These are phyloP conservation scores for Ptychochromis oligacanthus DNA, from an alignment of 2,113 vertebrate genomes.

Conservation along the genomic window DNA sequence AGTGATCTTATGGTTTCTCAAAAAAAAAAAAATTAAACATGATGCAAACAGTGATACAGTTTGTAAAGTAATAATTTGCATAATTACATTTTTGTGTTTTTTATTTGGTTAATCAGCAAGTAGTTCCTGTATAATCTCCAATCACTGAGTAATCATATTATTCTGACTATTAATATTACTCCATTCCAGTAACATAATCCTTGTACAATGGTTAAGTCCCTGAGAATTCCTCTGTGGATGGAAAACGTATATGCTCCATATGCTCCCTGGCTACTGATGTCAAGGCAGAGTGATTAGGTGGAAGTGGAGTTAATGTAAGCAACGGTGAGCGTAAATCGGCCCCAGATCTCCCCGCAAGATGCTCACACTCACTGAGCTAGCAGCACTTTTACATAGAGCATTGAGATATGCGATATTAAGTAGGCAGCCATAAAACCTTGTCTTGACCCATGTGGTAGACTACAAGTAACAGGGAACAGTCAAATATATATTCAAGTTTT, in stretches of 20 bases:
- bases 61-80: conserved; percentile 21
- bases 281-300: conserved; percentile 80
- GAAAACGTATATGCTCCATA: conserved; percentile 64
- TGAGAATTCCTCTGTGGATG: conserved; percentile 54
- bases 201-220: conserved; percentile 32
- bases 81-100: conserved; percentile 33
- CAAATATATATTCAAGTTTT: conserved; percentile 75
- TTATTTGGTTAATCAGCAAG: conserved; percentile 12
- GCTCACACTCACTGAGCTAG: conserved; percentile 44
- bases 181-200: conserved; percentile 34
- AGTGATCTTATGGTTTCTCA: conserved; percentile 46
- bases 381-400: conserved; percentile 42
- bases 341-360: conserved; percentile 71
- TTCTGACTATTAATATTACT: conserved; percentile 36
- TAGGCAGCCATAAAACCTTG: conserved; percentile 65
- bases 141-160: conserved; percentile 45
- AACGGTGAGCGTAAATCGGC: conserved; percentile 69
- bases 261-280: conserved; percentile 71
- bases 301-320: conserved; percentile 75
- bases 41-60: conserved; percentile 12
- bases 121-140: conserved; percentile 33
- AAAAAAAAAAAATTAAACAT: conserved; percentile 3
- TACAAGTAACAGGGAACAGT: conserved; percentile 68
- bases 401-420: conserved; percentile 74
- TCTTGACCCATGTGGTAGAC: conserved; percentile 59